phyloP scores from a whole-genome alignment of 2,888 invertebrate genomes.

The Mesoligia furuncula region DNA sequence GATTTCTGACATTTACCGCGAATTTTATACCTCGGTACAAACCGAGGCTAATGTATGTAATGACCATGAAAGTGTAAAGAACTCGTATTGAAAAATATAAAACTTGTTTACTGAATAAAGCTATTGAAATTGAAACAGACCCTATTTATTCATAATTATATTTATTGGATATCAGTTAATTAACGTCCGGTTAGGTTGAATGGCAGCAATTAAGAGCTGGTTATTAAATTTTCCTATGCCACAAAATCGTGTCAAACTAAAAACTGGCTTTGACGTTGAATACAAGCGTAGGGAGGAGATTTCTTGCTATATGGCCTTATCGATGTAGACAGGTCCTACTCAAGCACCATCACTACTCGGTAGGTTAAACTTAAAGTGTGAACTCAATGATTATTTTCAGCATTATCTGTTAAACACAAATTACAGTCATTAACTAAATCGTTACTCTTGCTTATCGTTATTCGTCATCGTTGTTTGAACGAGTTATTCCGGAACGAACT shows the following conservation, averaged over 20 bases:
- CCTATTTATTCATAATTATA: constrained; percentile 27
- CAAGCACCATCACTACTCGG: constrained; percentile 6
- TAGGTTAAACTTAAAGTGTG: constrained; percentile 20
- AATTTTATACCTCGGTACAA: constrained; percentile 11
- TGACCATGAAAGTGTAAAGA: constrained; percentile 30
- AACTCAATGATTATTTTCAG: constrained; percentile 28
- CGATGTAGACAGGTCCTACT: background rate
- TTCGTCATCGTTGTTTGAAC: constrained; percentile 36
- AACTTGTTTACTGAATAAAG: constrained; percentile 2
- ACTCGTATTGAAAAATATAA: constrained; percentile 12
- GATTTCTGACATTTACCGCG: constrained; percentile 37
- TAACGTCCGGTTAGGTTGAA: constrained; percentile 25
- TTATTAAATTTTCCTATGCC: constrained; percentile 41
- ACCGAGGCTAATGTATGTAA: constrained; percentile 14
- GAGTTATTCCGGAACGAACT: too few relatives aligned
- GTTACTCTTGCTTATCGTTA: constrained; percentile 29
- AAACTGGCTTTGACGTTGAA: constrained; percentile 39
- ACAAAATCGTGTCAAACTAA: constrained; percentile 26
- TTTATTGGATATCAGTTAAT: constrained; percentile 48
- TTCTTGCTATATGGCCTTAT: constrained; percentile 15
- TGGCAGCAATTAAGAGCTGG: constrained; percentile 36
- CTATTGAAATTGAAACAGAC: constrained; percentile 27
- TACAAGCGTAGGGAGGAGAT: constrained; percentile 13
- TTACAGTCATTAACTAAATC: constrained; percentile 43
- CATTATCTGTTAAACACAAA: constrained; percentile 39